phyloP scores from a whole-genome alignment of 2,888 invertebrate species.

The Ormyrus pomaceus region DNA sequence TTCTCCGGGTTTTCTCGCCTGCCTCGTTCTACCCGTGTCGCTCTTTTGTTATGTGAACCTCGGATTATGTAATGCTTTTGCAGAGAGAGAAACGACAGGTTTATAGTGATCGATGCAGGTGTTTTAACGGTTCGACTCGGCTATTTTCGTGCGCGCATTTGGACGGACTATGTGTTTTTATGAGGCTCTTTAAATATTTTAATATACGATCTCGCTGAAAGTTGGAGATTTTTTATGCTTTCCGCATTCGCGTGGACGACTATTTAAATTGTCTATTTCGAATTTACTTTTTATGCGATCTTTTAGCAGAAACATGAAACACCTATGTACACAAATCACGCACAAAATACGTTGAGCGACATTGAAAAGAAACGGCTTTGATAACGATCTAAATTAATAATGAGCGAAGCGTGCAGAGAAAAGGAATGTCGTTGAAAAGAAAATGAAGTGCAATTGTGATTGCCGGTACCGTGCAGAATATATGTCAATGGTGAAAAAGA shows the following conservation, averaged over 20 bases:
- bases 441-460: conserved; percentile 45
- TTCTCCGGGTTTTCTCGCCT: too few relatives aligned
- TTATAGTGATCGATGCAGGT: conserved; percentile 27
- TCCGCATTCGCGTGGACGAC: too few relatives aligned
- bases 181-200: neutral
- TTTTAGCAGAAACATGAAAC: too few relatives aligned
- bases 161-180: neutral
- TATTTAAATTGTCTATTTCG: too few relatives aligned
- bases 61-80: conserved; percentile 42
- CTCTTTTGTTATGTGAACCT: conserved; percentile 43
- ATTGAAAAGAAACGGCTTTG: neutral
- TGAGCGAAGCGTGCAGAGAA: conserved; percentile 37
- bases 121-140: neutral
- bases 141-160: neutral
- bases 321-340: too few relatives aligned
- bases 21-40: too few relatives aligned
- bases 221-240: too few relatives aligned
- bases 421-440: neutral
- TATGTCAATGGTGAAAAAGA: neutral
- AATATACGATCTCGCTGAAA: neutral
- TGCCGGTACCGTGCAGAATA: neutral
- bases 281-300: too few relatives aligned
- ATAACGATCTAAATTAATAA: neutral
- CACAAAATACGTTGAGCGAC: neutral
- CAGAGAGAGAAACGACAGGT: conserved; percentile 28